Evolutionary conservation across 2,888 invertebrate genomes (phyloP).

Genomic region (Drosophila helvetica): DNA sequence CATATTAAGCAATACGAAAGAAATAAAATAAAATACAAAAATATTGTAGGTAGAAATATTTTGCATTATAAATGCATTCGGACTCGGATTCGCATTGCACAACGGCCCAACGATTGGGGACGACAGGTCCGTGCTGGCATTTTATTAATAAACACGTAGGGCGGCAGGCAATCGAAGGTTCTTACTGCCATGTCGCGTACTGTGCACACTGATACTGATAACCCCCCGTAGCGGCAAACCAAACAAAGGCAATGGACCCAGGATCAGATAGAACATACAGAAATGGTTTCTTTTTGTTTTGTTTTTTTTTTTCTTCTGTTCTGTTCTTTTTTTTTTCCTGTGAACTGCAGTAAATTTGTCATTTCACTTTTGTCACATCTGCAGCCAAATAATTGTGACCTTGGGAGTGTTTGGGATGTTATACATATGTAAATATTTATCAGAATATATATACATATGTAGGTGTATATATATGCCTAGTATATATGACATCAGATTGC

Average conservation of each 20-base stretch:
- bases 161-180: slow-evolving; percentile 36
- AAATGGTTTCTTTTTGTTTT: background rate
- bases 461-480: slow-evolving; percentile 8
- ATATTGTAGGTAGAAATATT: slow-evolving; percentile 20
- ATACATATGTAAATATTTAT: slow-evolving; percentile 15
- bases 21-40: background rate
- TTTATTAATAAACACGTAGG: slow-evolving; percentile 58
- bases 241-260: slow-evolving; percentile 55
- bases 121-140: slow-evolving; percentile 38
- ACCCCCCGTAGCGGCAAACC: slow-evolving; percentile 17
- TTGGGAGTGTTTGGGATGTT: slow-evolving; percentile 28
- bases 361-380: slow-evolving; percentile 57
- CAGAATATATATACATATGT: background rate
- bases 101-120: slow-evolving; percentile 36
- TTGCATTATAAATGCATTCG: slow-evolving; percentile 22
- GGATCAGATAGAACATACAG: slow-evolving; percentile 7
- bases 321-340: slow-evolving; percentile 2
- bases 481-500: slow-evolving; percentile 14
- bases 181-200: slow-evolving; percentile 52
- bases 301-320: background rate
- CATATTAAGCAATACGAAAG: background rate
- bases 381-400: slow-evolving; percentile 47
- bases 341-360: slow-evolving; percentile 39
- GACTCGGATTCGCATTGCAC: slow-evolving; percentile 25
- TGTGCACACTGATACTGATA: slow-evolving; percentile 48